Evolutionary conservation across 2,797 vertebrate genomes (phyloP).

Genomic region (Anniella stebbinsi): DNA sequence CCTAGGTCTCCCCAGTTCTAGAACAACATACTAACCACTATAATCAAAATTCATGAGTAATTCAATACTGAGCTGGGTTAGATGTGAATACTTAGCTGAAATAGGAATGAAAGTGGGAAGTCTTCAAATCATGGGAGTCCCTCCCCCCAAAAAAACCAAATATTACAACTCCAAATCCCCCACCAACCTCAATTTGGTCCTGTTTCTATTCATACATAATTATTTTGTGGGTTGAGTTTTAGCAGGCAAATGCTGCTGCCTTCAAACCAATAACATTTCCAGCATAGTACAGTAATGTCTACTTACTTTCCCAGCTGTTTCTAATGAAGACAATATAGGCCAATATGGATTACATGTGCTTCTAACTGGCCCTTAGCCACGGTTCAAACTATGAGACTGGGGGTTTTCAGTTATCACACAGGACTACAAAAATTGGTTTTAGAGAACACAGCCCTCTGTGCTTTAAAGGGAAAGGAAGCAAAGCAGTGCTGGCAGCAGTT

Average conservation of each 20-base stretch:
- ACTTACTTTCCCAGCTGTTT: slow-evolving; percentile 8
- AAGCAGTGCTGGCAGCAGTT: background rate
- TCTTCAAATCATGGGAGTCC: background rate
- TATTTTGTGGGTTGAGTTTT: background rate
- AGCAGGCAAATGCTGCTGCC: background rate
- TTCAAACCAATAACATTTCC: background rate
- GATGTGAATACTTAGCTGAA: background rate
- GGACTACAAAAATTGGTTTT: background rate
- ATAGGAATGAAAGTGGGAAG: background rate
- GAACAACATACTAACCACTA: background rate
- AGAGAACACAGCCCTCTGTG: background rate
- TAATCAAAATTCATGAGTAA: background rate
- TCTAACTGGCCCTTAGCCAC: background rate
- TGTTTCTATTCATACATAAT: background rate
- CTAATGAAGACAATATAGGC: background rate
- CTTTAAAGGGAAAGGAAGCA: background rate
- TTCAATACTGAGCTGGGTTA: background rate
- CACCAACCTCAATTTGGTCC: background rate
- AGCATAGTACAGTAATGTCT: background rate
- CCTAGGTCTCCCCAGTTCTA: background rate
- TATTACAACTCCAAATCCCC: too few species aligned
- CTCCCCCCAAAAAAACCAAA: background rate
- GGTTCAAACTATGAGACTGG: background rate
- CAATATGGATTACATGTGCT: background rate
- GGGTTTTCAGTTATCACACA: background rate